These are phyloP conservation scores for Endomychus coccineus DNA, from an alignment of 2,888 invertebrate species.

Conservation along the genomic window DNA sequence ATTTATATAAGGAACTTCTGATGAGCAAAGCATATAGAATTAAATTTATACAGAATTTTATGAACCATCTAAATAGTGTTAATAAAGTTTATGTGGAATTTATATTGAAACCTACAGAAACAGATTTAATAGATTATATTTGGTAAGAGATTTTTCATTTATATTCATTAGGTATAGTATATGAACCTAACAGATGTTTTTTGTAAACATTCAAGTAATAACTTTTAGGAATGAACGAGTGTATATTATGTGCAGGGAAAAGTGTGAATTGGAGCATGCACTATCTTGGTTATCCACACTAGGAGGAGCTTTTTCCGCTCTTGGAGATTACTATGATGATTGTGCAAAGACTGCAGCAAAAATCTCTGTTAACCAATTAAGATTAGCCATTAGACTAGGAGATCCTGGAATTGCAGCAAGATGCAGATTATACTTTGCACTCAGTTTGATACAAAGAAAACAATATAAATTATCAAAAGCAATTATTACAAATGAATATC, in stretches of 20 bases:
- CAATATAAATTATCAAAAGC: slow-evolving; percentile 54
- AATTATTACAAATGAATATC: slow-evolving; percentile 54
- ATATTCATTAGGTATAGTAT: neutral
- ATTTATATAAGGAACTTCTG: slow-evolving; percentile 33
- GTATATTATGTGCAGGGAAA: slow-evolving; percentile 49
- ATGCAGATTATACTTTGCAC: slow-evolving; percentile 78
- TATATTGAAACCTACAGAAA: slow-evolving; percentile 36
- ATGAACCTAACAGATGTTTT: neutral
- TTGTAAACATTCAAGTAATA: slow-evolving; percentile 1
- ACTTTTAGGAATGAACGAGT: slow-evolving; percentile 48
- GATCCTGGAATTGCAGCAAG: slow-evolving; percentile 75
- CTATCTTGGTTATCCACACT: slow-evolving; percentile 94
- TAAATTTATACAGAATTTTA: slow-evolving; percentile 17
- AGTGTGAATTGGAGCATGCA: slow-evolving; percentile 71
- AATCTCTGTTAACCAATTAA: slow-evolving; percentile 78
- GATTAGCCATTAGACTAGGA: slow-evolving; percentile 69
- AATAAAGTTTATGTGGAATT: slow-evolving; percentile 8
- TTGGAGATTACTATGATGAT: slow-evolving; percentile 78
- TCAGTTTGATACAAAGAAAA: slow-evolving; percentile 81
- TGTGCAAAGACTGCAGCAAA: slow-evolving; percentile 83
- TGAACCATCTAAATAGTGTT: too few relatives aligned
- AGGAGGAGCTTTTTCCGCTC: slow-evolving; percentile 91
- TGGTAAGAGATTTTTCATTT: slow-evolving; percentile 48
- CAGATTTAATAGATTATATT: slow-evolving; percentile 60
- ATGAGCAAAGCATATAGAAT: slow-evolving; percentile 28